phyloP scores from a whole-genome alignment of 2,888 invertebrate genomes.

The Piscicola geometra region DNA sequence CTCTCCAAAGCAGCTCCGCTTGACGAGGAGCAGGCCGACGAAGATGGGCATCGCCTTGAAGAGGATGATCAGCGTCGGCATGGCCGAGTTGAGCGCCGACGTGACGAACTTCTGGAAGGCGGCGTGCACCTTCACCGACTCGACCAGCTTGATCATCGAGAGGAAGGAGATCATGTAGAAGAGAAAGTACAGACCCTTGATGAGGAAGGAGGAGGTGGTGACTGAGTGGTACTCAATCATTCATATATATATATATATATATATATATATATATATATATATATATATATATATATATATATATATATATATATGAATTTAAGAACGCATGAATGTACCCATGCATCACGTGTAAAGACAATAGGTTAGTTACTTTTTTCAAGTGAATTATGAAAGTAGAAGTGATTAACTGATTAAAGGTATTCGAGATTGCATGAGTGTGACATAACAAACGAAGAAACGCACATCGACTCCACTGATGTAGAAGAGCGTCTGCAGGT shows the following conservation, averaged over 20 bases:
- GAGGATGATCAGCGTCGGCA: neutral
- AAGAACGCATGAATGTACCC: neutral
- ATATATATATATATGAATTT: neutral
- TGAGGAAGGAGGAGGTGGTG: neutral
- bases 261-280: neutral
- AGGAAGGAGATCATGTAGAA: slow-evolving; percentile 7
- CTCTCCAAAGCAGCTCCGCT: too few relatives aligned
- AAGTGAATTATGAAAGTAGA: too few relatives aligned
- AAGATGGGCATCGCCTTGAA: neutral
- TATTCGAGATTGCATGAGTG: neutral
- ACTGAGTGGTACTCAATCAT: neutral
- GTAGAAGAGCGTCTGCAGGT: slow-evolving; percentile 22
- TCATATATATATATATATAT: slow-evolving; percentile 3
- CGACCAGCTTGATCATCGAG: slow-evolving; percentile 21
- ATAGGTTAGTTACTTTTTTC: too few relatives aligned
- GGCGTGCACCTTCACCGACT: neutral
- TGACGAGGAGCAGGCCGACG: too few relatives aligned
- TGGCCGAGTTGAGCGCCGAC: neutral
- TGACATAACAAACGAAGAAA: neutral
- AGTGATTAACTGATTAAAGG: neutral
- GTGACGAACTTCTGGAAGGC: neutral
- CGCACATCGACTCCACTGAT: slow-evolving; percentile 27
- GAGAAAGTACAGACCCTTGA: slow-evolving; percentile 9
- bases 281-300: neutral
- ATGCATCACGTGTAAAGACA: slow-evolving; percentile 10